phyloP scores from a whole-genome alignment of 2,888 invertebrate species.

The Malthinus flaveolus region DNA sequence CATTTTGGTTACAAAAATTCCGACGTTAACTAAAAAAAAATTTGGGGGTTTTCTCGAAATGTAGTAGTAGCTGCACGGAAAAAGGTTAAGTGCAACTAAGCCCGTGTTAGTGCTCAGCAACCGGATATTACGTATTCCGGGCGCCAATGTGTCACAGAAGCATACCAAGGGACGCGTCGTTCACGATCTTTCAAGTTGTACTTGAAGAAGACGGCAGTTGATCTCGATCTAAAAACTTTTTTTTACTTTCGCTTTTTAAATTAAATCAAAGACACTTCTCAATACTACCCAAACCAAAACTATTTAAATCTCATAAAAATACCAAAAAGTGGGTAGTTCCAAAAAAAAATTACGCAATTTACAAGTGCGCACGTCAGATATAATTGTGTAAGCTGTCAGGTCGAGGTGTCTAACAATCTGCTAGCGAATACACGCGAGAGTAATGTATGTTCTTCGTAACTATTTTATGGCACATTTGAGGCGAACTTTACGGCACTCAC shows the following conservation, averaged over 20 bases:
- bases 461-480: slow-evolving; percentile 33
- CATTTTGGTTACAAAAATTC: no score
- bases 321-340: no score
- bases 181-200: slow-evolving; percentile 37
- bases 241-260: background rate
- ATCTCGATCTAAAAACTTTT: slow-evolving; percentile 9
- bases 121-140: slow-evolving; percentile 42
- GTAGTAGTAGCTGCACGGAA: slow-evolving; percentile 9
- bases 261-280: slow-evolving; percentile 1
- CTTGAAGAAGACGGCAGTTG: slow-evolving; percentile 37
- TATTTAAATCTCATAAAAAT: no score
- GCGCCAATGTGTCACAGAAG: slow-evolving; percentile 41
- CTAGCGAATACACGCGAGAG: slow-evolving; percentile 28
- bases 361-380: slow-evolving; percentile 20
- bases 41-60: slow-evolving; percentile 8
- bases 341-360: slow-evolving; percentile 10
- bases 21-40: no score
- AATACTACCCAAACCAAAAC: background rate
- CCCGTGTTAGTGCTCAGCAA: slow-evolving; percentile 19
- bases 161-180: slow-evolving; percentile 35
- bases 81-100: slow-evolving; percentile 22
- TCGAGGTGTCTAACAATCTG: slow-evolving; percentile 24
- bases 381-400: slow-evolving; percentile 27
- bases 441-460: slow-evolving; percentile 29
- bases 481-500: slow-evolving; percentile 30